A percentile compares a stretch with the other conserved stretches of the same genome.
These are phyloP conservation scores for Meandrina meandrites DNA, from an alignment of 92 coral and sea anemone species.

Conservation along the genomic window DNA sequence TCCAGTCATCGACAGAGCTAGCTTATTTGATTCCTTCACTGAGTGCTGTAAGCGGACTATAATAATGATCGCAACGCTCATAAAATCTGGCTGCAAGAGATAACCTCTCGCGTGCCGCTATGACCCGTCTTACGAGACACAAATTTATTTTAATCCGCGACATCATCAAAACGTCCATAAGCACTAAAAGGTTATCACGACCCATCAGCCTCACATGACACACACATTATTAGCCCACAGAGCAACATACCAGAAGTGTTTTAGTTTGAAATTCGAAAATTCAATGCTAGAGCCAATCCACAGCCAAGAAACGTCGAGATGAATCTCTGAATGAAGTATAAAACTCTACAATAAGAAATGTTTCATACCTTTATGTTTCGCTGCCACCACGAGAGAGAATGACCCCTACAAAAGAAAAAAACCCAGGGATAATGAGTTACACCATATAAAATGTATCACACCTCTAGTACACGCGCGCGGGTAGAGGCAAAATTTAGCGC, in stretches of 20 bases:
- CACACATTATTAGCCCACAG: neutral
- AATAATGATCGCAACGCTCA: slow-evolving; percentile 3
- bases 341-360: neutral
- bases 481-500: neutral
- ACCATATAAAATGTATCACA: neutral
- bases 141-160: slow-evolving; percentile 14
- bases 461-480: slow-evolving; percentile 2
- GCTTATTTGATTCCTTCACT: neutral
- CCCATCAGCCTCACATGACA: neutral
- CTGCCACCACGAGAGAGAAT: slow-evolving; percentile 53
- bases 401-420: slow-evolving; percentile 53
- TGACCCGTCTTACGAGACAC: slow-evolving; percentile 29
- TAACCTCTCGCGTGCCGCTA: slow-evolving; percentile 52
- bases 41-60: neutral
- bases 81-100: slow-evolving; percentile 41
- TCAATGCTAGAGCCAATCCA: neutral
- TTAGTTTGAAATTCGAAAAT: slow-evolving; percentile 11
- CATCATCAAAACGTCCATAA: neutral
- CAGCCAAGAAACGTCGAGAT: neutral
- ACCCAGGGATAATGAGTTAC: slow-evolving; percentile 3
- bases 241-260: slow-evolving; percentile 30
- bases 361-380: slow-evolving; percentile 46
- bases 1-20: neutral
- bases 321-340: neutral
- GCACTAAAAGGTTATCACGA: slow-evolving; percentile 21